Base-by-base conservation (phyloP, 2,113 vertebrate species). In the Stomatorhinus ivindoensis region DNA sequence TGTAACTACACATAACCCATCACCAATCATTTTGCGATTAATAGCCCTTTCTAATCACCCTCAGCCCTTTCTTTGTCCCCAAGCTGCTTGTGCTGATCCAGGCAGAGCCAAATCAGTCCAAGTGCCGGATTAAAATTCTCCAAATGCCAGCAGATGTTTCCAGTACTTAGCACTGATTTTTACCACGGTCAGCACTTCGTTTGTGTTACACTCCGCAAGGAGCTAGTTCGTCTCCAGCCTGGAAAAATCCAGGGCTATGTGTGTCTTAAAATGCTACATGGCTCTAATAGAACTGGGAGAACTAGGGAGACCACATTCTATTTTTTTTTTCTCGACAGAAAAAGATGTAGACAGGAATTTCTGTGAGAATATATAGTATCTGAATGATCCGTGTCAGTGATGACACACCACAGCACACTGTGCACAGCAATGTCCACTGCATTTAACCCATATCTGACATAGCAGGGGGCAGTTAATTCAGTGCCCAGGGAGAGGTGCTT, bases 81-180 rank as follows among this genome's bases (percentile, higher is more conserved):
- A 80, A 48, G 69, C 82, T 65, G 76, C 11, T 85, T 24, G 27
- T 50, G 10, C 44, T 88, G 86, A 53, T 39, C 80, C 55, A 87
- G 65, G 21, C 55, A 88, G 80, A 13, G 13, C 51, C 44, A 83
- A 35, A 27, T 53, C 44, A 39, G 73, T 27, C 61, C 47, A 13
- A 73, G 11, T 73, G 73, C 88, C 47, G 51, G 88, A 90, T 90
- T 90, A 90, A 87, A 85, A 90, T 90, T 90, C 69, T 58, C 88
- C 11, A 61, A 86, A 89, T 89, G 24, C 65, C 85, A 65, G 65
- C 10, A 5, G 39, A 35, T 55, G 76, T 53, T 80, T 82, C 46
- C 69, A 88, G 50, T 8, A 47, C 88, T 82, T 89, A 83, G 48
- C 35, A 27, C 24, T 17, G 3, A 89, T 83, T 50, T 51, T 83